Conservation (phyloP, 2,888 invertebrate species). For the Tricholauxania praeusta region DNA sequence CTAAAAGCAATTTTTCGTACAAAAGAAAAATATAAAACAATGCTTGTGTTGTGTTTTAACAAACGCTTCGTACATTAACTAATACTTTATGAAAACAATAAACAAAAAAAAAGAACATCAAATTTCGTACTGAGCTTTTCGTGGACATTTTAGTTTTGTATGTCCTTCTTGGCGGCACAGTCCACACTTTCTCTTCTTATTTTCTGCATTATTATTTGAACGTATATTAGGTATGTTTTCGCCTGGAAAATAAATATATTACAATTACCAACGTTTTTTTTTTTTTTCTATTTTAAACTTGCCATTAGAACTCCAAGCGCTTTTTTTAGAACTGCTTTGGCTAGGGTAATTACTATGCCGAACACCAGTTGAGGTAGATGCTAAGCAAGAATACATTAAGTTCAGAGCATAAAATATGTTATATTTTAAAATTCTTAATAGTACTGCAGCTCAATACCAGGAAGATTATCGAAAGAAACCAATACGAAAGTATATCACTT, state of each 20-base stretch:
- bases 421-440: no score
- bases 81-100: constrained; percentile 27
- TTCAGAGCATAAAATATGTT: no score
- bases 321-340: background rate
- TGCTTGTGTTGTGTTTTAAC: background rate
- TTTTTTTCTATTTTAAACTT: no score
- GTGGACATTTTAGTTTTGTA: constrained; percentile 72
- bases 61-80: constrained; percentile 14
- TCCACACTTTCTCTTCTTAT: constrained; percentile 74
- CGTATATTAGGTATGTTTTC: background rate
- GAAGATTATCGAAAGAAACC: no score
- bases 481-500: no score
- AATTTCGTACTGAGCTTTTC: constrained; percentile 57
- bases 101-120: constrained; percentile 43
- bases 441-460: no score
- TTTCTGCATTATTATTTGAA: background rate
- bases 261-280: no score
- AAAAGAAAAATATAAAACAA: background rate
- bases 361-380: constrained; percentile 28
- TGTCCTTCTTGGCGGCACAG: constrained; percentile 81
- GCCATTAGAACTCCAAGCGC: background rate
- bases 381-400: background rate
- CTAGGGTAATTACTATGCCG: background rate
- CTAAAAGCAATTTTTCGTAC: background rate
- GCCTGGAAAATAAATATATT: background rate